Evolutionary conservation across 2,797 vertebrate genomes (phyloP).

Genomic region (Leptodactylus fallax): DNA sequence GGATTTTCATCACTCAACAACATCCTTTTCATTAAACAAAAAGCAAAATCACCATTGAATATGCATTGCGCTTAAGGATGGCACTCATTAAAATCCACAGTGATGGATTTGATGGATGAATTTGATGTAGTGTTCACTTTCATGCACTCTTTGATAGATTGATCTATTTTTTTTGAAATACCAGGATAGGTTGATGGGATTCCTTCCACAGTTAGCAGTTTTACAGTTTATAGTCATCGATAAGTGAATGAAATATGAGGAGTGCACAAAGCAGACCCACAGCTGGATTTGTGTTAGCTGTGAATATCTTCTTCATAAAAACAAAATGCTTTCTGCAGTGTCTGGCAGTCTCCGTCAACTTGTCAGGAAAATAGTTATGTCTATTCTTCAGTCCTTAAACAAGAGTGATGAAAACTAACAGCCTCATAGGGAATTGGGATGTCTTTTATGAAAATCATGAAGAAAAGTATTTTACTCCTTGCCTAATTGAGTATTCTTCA

Average conservation of each 20-base stretch:
- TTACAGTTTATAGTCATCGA: constrained; percentile 54
- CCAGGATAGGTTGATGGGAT: constrained; percentile 2
- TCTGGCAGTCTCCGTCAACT: constrained; percentile 66
- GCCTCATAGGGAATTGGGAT: constrained; percentile 76
- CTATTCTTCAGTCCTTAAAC: constrained; percentile 67
- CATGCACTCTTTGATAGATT: background rate
- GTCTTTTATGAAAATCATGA: constrained; percentile 70
- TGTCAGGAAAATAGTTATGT: constrained; percentile 74
- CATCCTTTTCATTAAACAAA: no score
- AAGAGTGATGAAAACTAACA: constrained; percentile 77
- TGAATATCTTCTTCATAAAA: constrained; percentile 64
- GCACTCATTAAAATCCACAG: no score
- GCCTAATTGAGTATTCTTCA: constrained; percentile 69
- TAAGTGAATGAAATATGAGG: constrained; percentile 63
- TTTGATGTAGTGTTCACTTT: background rate
- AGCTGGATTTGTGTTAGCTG: constrained; percentile 65
- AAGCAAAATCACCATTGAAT: no score
- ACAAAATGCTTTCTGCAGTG: constrained; percentile 66
- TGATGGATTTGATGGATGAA: no score
- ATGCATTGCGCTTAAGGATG: no score
- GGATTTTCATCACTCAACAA: no score
- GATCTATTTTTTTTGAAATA: background rate
- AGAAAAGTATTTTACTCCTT: constrained; percentile 70
- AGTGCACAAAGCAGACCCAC: constrained; percentile 54
- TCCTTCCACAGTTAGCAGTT: constrained; percentile 21